Evolutionary conservation across 2,113 vertebrate species (phyloP).

Genomic region (Atractosteus spatula): DNA sequence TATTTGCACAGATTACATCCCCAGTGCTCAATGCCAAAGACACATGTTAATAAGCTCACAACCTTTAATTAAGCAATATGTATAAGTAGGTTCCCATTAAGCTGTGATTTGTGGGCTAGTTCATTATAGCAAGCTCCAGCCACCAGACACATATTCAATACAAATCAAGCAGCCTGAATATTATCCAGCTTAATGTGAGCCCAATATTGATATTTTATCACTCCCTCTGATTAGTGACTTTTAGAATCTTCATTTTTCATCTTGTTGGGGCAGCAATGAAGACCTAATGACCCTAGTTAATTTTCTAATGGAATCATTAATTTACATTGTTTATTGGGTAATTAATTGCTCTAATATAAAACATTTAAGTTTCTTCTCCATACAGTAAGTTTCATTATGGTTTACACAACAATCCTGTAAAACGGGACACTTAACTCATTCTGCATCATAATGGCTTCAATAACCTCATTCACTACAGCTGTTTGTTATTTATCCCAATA

Average conservation of each 20-base stretch:
- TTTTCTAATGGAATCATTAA: slow-evolving; percentile 63
- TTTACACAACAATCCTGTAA: slow-evolving; percentile 8
- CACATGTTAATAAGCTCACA: slow-evolving; percentile 99
- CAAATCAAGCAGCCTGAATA: slow-evolving; percentile 91
- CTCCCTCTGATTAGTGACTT: slow-evolving; percentile 73
- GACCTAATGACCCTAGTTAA: slow-evolving; percentile 57
- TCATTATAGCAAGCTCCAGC: slow-evolving; percentile 89
- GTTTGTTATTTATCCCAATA: no score
- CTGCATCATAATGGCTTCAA: background rate
- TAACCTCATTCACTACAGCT: background rate
- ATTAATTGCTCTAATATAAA: slow-evolving; percentile 28
- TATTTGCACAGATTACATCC: slow-evolving; percentile 81
- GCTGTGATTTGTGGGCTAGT: slow-evolving; percentile 96
- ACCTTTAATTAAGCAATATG: slow-evolving; percentile 99
- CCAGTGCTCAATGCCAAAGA: slow-evolving; percentile 82
- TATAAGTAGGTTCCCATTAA: slow-evolving; percentile 98
- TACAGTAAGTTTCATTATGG: slow-evolving; percentile 22
- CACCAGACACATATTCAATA: slow-evolving; percentile 95
- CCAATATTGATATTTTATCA: slow-evolving; percentile 88
- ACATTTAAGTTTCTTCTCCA: slow-evolving; percentile 23
- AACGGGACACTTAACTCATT: background rate
- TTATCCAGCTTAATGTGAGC: slow-evolving; percentile 86
- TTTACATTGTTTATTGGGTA: slow-evolving; percentile 68
- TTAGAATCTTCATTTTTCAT: slow-evolving; percentile 70
- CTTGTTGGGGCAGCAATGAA: slow-evolving; percentile 61